Base-by-base conservation (phyloP, 2,888 invertebrate genomes). In the Thecocarcelia acutangulata region DNA sequence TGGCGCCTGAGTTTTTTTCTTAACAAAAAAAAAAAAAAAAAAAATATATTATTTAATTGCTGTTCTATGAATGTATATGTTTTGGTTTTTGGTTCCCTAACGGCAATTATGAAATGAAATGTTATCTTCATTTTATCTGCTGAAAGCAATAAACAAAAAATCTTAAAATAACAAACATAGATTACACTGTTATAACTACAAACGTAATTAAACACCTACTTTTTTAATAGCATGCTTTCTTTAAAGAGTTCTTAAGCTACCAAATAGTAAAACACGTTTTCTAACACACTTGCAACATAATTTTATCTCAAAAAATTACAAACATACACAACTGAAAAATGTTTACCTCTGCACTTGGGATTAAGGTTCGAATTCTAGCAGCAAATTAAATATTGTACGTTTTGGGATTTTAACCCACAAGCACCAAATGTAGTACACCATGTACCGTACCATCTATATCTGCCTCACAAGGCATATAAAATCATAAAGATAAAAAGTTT, bases 401-500 rank as follows among this genome's bases (percentile, higher is more conserved):
- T 6, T 13, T 11, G 54, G 21, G 21, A 15, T 3, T 75, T 48
- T 28, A 66, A 66, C 28, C n/a, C 9, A 58, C 28, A 73, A 46
- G 8, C 28, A 37, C 13, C 52, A 68, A 76, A 68, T 68, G 54
- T 69, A 76, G 69, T 69, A 68, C 68, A 76, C 37, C 61, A 63
- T 37, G 17, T 56, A 46, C 0, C 2, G 21, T 56, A 46, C 0
- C 2, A 15, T 52, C 15, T 54, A 33, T 37, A 66, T 33, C 40
- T 61, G 37, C 56, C 33, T 52, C 44, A 64, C 19, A 28, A 19
- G 24, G n/a, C 50, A 72, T 59, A 58, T 72, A 74, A 78, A 82
- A 78, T 78, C 70, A 82, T 82, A 82, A 82, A 82, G 82, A 82
- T 82, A 82, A 82, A 61, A 48, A 54, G 46, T 66, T 40, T 17